Evolutionary conservation across 2,113 vertebrate species (phyloP), one percentile per base, ranked within the genome.

Genomic region (Lethenteron reissneri): DNA sequence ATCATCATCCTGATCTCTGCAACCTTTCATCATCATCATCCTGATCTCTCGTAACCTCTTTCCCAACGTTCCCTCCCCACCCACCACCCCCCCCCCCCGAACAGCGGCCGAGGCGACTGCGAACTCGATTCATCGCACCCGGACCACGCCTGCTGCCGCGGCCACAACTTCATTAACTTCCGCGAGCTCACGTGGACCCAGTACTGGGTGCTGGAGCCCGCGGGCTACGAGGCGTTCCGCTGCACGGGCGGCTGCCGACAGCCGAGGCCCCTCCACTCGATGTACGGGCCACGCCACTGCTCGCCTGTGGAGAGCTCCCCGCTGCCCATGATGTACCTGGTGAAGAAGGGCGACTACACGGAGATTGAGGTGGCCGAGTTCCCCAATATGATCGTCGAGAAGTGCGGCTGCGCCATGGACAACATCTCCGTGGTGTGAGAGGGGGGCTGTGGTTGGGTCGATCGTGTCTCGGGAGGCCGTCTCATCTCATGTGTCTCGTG

Each of bases 311-410:
- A 85, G 21, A 90, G 83, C 72, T 81, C 87, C 3, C 81, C 89
- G 0, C 76, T 92, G 15, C 89, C 89, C 56, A 76, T 92, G 79
- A 89, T 92, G 82, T 92, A 90, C 80, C 83, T 92, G 41, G 80
- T 86, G 73, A 85, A 82, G 77, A 88, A 85, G 59, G 89, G 85
- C 7, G 87, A 92, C 76, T 86, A 82, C 80, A 90, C 89, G 0
- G 86, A 90, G 76, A 87, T 92, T 0, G 85, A 92, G 75, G 89
- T 86, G 12, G 86, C 88, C 0, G 89, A 92, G 64, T 87, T 92
- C 71, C 86, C 89, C 11, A 84, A 84, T 56, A 92, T 92, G 88
- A 77, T 92, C 0, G 76, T 86, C 0, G 85, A 92, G 74, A 81
- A 81, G 57, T 92, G 89, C 41, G 79, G 84, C 41, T 92, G 89